Base-by-base conservation (phyloP, 2,888 invertebrate species). In the Syrista parreyssii region DNA sequence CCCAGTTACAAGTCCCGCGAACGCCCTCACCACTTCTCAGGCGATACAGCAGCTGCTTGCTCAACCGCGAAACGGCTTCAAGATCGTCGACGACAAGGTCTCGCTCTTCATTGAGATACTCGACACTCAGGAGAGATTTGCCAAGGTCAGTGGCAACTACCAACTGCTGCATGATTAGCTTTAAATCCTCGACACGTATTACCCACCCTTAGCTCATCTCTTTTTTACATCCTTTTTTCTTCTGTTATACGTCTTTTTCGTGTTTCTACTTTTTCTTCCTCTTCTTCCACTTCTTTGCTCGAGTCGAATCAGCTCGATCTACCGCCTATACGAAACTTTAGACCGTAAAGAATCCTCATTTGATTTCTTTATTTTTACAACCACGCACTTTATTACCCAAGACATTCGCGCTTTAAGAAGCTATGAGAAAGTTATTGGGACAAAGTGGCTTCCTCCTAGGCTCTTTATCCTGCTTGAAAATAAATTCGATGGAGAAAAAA, bases 31-130 rank as follows among this genome's bases (percentile, higher is more conserved):
- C 34, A 95, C 95, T 36, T 92, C 95, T 0, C 95, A 95, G 83
- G 95, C 95, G 11, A 95, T 95, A 72, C 93, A 94, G 81, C 95
- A 95, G 86, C 92, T 95, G 75, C 92, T 95, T 79, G 92, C 93
- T 85, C 95, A 95, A 90, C 95, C 95, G 23, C 92, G 96, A 79
- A 95, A 96, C 89, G 96, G 95, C 33, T 95, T 95, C 92, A 95
- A 95, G 86, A 95, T 95, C 89, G 94, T 95, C 92, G 96, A 96
- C 88, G 96, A 96, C 92, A 95, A 96, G 90, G 93, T 96, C 88
- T 94, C 95, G 72, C 93, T 96, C 75, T 96, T 96, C 92, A 95
- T 96, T 90, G 96, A 96, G 88, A 96, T 96, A 86, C 93, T 96
- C 91, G 96, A 96, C 90, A 95, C 96, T 77, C 96, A 96, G 93